Conservation (phyloP, 2,113 vertebrate genomes). For the Dicentrarchus labrax region DNA sequence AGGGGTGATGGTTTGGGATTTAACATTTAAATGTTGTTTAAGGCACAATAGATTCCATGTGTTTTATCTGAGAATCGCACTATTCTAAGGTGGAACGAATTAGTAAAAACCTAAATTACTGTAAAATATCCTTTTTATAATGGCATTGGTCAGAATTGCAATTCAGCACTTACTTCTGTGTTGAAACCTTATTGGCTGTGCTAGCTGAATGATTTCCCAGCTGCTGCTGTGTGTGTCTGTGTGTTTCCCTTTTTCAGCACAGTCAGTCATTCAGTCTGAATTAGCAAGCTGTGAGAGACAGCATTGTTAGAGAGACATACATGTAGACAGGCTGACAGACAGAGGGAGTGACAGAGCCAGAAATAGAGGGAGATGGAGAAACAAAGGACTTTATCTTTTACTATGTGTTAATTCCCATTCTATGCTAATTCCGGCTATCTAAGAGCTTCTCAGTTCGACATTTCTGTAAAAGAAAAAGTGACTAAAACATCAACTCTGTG, state of each 20-base stretch:
- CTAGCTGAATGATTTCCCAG: conserved; percentile 54
- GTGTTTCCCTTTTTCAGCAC: conserved; percentile 63
- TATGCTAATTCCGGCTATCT: conserved; percentile 3
- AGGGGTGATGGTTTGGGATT: no score
- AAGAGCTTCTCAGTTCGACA: neutral
- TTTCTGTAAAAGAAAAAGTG: conserved; percentile 3
- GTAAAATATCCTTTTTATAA: neutral
- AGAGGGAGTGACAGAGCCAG: conserved; percentile 26
- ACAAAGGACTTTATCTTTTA: conserved; percentile 56
- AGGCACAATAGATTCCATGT: no score
- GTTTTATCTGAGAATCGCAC: no score
- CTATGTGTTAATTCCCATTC: conserved; percentile 24
- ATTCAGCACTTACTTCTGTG: conserved; percentile 20
- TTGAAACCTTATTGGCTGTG: conserved; percentile 41
- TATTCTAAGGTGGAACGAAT: neutral
- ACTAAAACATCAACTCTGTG: conserved; percentile 2
- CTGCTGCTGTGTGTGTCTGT: conserved; percentile 23
- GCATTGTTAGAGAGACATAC: conserved; percentile 64
- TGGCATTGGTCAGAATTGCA: neutral
- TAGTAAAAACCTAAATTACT: neutral
- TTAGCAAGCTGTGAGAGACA: conserved; percentile 73
- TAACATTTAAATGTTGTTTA: neutral
- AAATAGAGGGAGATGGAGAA: conserved; percentile 25
- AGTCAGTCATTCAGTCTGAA: conserved; percentile 78
- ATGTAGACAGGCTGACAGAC: conserved; percentile 34